Conservation (phyloP, 2,113 vertebrate genomes). For the Garra rufa region DNA sequence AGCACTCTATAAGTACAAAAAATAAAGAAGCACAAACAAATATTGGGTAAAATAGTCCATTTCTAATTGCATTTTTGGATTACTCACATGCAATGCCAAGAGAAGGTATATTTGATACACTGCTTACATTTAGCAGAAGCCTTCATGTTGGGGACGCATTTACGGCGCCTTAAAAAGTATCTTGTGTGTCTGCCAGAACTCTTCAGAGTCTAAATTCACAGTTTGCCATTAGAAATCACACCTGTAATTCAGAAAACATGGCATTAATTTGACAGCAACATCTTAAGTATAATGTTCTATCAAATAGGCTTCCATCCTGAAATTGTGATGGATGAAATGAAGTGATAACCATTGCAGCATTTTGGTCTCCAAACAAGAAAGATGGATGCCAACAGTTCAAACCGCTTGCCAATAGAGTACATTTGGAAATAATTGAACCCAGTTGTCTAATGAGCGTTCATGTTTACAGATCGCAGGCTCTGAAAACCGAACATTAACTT, state of each 20-base stretch:
- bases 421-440: not conserved
- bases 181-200: too few relatives aligned
- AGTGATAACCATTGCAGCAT: not conserved
- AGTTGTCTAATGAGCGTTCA: not conserved
- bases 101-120: not conserved
- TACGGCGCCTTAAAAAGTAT: too few relatives aligned
- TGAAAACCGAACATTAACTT: not conserved
- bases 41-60: not conserved
- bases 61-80: not conserved
- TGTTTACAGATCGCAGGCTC: not conserved
- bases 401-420: not conserved
- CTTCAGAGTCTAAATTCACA: too few relatives aligned
- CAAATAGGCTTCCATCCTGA: not conserved
- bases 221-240: too few relatives aligned
- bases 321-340: not conserved
- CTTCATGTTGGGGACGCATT: not conserved
- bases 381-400: not conserved
- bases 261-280: not conserved
- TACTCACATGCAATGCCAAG: not conserved
- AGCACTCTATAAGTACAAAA: not conserved
- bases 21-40: not conserved
- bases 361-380: not conserved
- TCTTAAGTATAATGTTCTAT: not conserved
- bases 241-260: not conserved
- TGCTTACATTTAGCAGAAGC: not conserved